Conservation (phyloP, 1,140 invertebrate genomes). For the Tetraneura akinire region DNA sequence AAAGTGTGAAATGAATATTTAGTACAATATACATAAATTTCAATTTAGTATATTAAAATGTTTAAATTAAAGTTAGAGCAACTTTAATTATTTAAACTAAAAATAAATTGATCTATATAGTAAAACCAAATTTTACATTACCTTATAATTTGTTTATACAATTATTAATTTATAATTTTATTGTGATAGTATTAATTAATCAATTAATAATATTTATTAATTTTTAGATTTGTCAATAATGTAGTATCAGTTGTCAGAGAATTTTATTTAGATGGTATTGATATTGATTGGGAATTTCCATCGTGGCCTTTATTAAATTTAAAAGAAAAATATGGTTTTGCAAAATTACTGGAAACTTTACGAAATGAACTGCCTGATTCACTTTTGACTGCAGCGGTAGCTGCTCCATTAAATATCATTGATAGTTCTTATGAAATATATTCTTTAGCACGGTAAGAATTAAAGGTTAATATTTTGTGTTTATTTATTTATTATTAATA, state of each 20-base stretch:
- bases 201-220: background rate
- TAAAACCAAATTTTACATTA: too few relatives aligned
- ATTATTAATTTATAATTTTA: too few relatives aligned
- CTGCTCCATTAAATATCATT: conserved; percentile 72
- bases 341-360: conserved; percentile 71
- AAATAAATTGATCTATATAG: too few relatives aligned
- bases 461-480: background rate
- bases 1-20: too few relatives aligned
- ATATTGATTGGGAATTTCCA: conserved; percentile 89
- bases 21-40: too few relatives aligned
- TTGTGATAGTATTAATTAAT: too few relatives aligned
- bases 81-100: too few relatives aligned
- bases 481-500: too few relatives aligned
- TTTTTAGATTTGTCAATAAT: conserved; percentile 69
- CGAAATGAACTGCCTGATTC: conserved; percentile 60
- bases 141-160: background rate
- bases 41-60: too few relatives aligned
- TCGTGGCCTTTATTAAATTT: conserved; percentile 60
- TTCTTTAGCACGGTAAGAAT: conserved; percentile 68
- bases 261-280: conserved; percentile 76
- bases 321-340: conserved; percentile 68
- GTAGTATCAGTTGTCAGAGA: conserved; percentile 65
- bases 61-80: too few relatives aligned
- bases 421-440: conserved; percentile 75
- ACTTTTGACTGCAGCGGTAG: conserved; percentile 69